Conservation (phyloP, 1,140 invertebrate species). For the Trachymyrmex cornetzi region DNA sequence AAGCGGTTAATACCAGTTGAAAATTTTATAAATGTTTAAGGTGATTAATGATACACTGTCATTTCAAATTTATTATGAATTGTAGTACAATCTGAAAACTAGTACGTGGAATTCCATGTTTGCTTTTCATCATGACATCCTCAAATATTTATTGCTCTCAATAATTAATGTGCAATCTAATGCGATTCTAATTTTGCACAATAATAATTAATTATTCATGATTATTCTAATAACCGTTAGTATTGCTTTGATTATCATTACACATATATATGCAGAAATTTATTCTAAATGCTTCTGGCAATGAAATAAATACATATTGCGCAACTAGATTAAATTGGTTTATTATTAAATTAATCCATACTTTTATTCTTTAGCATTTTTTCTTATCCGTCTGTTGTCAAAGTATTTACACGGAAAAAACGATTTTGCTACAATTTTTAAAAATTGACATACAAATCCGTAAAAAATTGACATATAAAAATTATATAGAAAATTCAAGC, state of each 20-base stretch:
- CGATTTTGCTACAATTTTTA: too few relatives aligned
- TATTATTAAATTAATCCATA: not conserved
- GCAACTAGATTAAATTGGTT: not conserved
- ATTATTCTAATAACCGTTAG: slow-evolving; percentile 50
- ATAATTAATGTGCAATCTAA: slow-evolving; percentile 31
- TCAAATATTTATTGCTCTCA: slow-evolving; percentile 17
- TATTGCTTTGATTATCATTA: slow-evolving; percentile 40
- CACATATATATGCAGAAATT: not conserved
- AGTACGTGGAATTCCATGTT: not conserved
- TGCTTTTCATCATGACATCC: not conserved
- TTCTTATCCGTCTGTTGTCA: not conserved
- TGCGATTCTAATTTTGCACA: slow-evolving; percentile 29
- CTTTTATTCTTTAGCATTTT: not conserved
- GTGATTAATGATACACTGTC: not conserved
- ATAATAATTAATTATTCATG: slow-evolving; percentile 36
- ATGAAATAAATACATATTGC: slow-evolving; percentile 21
- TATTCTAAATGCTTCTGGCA: slow-evolving; percentile 5
- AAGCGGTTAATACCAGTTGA: not conserved
- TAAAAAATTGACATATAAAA: too few relatives aligned
- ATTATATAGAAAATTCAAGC: too few relatives aligned
- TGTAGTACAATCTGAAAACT: slow-evolving; percentile 4
- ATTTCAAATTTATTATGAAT: not conserved
- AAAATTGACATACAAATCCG: too few relatives aligned
- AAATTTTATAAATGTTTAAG: slow-evolving; percentile 19
- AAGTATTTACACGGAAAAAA: too few relatives aligned